A percentile compares a stretch with the other conserved stretches of the same genome.
Evolutionary conservation across 2,797 vertebrate genomes (phyloP).

Genomic region (Aphelocoma californica): DNA sequence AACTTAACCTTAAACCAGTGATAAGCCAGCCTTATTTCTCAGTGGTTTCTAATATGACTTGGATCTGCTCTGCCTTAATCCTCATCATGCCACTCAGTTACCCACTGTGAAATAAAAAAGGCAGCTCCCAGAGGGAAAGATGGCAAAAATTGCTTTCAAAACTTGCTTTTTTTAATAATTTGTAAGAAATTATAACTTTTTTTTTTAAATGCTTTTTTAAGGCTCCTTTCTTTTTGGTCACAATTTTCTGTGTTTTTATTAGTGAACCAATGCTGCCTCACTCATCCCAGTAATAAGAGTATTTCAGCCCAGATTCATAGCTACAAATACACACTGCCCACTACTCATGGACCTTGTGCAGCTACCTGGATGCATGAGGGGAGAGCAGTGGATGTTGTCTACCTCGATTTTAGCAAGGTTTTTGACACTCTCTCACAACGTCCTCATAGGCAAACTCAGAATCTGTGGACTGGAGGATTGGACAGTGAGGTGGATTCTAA

Average conservation of each 20-base stretch:
- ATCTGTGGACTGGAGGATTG: not conserved
- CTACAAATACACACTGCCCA: not conserved
- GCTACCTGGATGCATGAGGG: not conserved
- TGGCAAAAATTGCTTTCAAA: not conserved
- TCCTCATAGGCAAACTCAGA: not conserved
- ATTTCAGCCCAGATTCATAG: not conserved
- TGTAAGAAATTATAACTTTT: not conserved
- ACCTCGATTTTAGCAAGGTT: not conserved
- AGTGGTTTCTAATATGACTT: not conserved
- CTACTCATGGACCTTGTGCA: not conserved
- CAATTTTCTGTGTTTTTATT: not conserved
- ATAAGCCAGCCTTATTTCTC: not conserved
- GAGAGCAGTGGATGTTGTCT: not conserved
- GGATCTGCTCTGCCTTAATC: slow-evolving; percentile 7
- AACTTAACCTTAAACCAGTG: not conserved
- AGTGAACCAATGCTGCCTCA: not conserved
- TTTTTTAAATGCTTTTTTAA: not conserved
- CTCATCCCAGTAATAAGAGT: not conserved
- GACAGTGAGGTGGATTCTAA: not conserved
- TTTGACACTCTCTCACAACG: not conserved
- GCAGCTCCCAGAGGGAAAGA: not conserved
- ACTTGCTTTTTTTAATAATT: not conserved
- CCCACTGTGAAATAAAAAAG: slow-evolving; percentile 13
- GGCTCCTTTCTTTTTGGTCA: not conserved
- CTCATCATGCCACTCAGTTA: not conserved